A percentile compares a stretch with the other conserved stretches of the same genome.
These are phyloP conservation scores for Calameuta filiformis DNA, from an alignment of 2,888 invertebrate genomes.

Conservation along the genomic window DNA sequence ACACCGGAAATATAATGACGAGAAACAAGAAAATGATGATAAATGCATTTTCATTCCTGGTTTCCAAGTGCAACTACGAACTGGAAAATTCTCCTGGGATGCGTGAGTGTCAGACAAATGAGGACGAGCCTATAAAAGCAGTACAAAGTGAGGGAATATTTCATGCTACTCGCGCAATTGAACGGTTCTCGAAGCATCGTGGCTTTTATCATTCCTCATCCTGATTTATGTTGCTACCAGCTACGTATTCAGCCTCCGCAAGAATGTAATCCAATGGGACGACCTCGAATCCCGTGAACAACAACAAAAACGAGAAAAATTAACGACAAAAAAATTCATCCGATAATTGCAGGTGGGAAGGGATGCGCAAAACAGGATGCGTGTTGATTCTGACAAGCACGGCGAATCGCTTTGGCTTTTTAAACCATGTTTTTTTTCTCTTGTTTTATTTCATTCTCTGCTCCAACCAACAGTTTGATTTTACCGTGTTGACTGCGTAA, in stretches of 20 bases:
- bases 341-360: neutral
- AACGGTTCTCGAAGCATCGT: neutral
- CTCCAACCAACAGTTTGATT: neutral
- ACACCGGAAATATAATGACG: neutral
- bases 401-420: conserved; percentile 7
- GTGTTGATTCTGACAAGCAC: neutral
- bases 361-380: neutral
- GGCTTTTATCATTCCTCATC: neutral
- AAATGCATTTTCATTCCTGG: neutral
- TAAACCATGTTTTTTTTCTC: neutral
- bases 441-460: conserved; percentile 20
- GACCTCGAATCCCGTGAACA: neutral
- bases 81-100: neutral
- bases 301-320: neutral
- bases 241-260: neutral
- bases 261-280: neutral
- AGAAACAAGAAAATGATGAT: neutral
- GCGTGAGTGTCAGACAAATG: neutral
- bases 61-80: neutral
- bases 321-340: neutral
- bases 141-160: neutral
- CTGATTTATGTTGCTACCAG: neutral
- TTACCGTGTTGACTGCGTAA: conserved; percentile 11
- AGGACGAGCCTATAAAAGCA: neutral
- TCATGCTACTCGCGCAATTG: neutral